Base-by-base conservation (phyloP, 2,797 vertebrate genomes). In the Galago senegalensis region DNA sequence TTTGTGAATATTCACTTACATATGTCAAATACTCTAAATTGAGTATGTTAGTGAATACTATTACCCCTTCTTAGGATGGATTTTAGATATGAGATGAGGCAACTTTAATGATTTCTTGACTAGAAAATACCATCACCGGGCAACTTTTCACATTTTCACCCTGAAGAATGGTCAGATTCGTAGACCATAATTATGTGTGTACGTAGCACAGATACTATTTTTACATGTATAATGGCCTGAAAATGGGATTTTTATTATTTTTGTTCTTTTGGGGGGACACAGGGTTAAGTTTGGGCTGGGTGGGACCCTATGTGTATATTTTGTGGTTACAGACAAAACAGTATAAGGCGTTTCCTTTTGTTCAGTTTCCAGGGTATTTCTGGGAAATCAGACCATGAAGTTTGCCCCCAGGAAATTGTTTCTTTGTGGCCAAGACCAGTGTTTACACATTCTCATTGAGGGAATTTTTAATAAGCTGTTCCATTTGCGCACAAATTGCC, bases 361-460 rank as follows among this genome's bases (percentile, higher is more conserved):
- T 91, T 97, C 63, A 49, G 93, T 98, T 98, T 98, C 98, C 97
- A 98, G 87, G 94, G 93, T 0, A 0, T 98, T 98, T 98, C 97
- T 98, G 98, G 98, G 98, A 98, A 98, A 93, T 97, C 84, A 98
- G 94, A 97, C 98, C 97, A 92, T 96, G 93, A 97, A 97, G 91
- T 97, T 98, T 98, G 97, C 97, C 97, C 97, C 97, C 87, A 95
- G 98, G 98, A 98, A 97, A 98, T 97, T 88, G 95, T 96, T 97
- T 97, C 69, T 80, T 17, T 97, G 97, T 98, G 98, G 97, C 92
- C 72, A 94, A 97, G 96, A 76, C 75, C 77, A 60, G 97, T 98
- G 97, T 98, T 98, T 98, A 98, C 6, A 61, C 96, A 91, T 98
- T 98, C 97, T 98, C 93, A 96, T 97, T 97, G 98, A 98, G 98